Conservation (phyloP, 2,888 invertebrate genomes). For the Muschampia plurimacula region DNA sequence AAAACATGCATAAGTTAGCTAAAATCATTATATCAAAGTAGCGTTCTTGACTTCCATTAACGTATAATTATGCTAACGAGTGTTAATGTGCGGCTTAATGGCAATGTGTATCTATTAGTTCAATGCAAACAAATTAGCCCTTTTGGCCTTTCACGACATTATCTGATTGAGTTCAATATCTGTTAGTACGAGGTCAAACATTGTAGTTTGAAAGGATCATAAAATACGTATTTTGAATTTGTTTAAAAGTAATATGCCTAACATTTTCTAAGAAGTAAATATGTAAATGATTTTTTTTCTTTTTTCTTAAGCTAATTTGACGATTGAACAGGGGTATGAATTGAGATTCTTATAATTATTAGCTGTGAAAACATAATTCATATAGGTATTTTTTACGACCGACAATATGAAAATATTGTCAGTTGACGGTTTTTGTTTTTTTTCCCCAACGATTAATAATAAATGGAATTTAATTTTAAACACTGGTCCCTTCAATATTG, state of each 20-base stretch:
- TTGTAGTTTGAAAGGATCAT: background rate
- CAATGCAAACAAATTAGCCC: slow-evolving; percentile 30
- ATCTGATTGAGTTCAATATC: slow-evolving; percentile 6
- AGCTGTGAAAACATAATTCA: too few species aligned
- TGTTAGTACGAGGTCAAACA: background rate
- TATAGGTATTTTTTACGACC: too few species aligned
- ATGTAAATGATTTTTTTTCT: too few species aligned
- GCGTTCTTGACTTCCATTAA: slow-evolving; percentile 28
- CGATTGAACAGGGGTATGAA: too few species aligned
- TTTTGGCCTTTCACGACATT: slow-evolving; percentile 13
- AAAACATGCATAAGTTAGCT: background rate
- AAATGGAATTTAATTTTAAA: background rate
- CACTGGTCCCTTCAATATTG: background rate
- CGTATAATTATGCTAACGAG: slow-evolving; percentile 11
- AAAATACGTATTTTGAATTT: background rate
- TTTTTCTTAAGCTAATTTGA: too few species aligned
- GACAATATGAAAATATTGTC: too few species aligned
- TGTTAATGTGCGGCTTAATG: slow-evolving; percentile 20
- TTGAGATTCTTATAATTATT: too few species aligned
- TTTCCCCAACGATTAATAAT: too few species aligned
- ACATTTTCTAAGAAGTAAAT: too few species aligned
- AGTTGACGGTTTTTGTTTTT: too few species aligned
- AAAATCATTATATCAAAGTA: background rate
- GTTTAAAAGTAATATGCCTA: background rate
- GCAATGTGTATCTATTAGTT: slow-evolving; percentile 31